Conservation (phyloP, 2,113 vertebrate genomes). For the Tachysurus fulvidraco region DNA sequence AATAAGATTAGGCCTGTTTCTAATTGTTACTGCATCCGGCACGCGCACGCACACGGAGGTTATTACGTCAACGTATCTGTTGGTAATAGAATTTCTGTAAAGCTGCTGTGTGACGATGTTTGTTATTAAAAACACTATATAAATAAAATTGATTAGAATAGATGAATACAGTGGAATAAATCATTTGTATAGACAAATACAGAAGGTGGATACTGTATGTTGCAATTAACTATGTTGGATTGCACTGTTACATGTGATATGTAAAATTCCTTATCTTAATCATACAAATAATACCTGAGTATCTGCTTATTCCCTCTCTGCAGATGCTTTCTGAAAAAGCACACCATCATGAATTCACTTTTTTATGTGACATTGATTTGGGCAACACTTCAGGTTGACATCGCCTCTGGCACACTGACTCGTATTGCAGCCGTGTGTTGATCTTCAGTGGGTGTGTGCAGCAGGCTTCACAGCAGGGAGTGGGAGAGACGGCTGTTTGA, state of each 20-base stretch:
- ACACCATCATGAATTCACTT: not conserved
- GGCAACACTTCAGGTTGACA: not conserved
- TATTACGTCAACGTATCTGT: slow-evolving; percentile 59
- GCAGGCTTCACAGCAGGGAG: not conserved
- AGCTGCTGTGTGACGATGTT: no score
- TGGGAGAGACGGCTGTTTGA: slow-evolving; percentile 25
- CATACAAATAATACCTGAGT: not conserved
- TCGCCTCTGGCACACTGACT: not conserved
- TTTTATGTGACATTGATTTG: not conserved
- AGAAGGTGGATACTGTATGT: not conserved
- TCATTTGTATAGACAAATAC: not conserved
- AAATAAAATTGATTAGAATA: not conserved
- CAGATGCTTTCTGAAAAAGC: not conserved
- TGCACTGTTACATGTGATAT: not conserved
- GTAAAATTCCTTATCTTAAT: not conserved
- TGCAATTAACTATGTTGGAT: not conserved
- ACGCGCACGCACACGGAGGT: slow-evolving; percentile 61
- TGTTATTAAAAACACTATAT: no score
- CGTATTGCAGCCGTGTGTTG: not conserved
- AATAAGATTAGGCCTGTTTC: slow-evolving; percentile 63
- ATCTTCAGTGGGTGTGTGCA: slow-evolving; percentile 10
- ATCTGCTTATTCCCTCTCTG: not conserved
- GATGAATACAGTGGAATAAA: not conserved
- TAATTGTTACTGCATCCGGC: slow-evolving; percentile 66
- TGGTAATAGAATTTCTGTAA: not conserved